Conservation (phyloP, 2,797 vertebrate species). For the Tokudaia tokunoshimensis region DNA sequence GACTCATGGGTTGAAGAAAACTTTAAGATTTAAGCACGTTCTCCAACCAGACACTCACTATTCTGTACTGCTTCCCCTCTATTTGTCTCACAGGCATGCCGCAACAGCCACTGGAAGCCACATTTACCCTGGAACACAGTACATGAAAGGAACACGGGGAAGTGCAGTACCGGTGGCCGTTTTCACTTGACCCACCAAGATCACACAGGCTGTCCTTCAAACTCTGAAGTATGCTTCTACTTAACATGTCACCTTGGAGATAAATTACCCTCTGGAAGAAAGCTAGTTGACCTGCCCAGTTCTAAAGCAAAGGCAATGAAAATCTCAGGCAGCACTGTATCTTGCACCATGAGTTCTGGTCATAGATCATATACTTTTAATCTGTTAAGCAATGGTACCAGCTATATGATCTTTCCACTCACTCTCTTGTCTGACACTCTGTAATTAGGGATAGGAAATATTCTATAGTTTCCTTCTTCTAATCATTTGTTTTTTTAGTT, state of each 20-base stretch:
- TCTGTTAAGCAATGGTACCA: neutral
- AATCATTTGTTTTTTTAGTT: neutral
- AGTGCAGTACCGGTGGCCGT: neutral
- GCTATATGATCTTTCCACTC: neutral
- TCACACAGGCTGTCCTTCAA: neutral
- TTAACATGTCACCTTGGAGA: slow-evolving; percentile 11
- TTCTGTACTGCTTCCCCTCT: neutral
- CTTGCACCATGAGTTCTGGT: neutral
- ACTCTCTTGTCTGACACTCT: neutral
- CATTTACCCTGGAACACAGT: neutral
- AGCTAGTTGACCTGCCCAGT: neutral
- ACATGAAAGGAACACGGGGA: neutral
- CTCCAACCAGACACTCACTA: neutral
- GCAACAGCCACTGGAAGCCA: neutral
- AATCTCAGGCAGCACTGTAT: neutral
- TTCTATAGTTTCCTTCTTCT: neutral
- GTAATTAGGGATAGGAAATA: neutral
- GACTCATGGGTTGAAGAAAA: neutral
- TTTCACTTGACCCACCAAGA: neutral
- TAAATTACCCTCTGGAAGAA: neutral
- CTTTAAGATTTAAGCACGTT: neutral
- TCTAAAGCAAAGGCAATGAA: neutral
- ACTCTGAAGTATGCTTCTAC: neutral
- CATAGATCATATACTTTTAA: neutral
- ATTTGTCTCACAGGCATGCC: neutral